Base-by-base conservation (phyloP, 2,888 invertebrate genomes). In the Apoda limacodes region DNA sequence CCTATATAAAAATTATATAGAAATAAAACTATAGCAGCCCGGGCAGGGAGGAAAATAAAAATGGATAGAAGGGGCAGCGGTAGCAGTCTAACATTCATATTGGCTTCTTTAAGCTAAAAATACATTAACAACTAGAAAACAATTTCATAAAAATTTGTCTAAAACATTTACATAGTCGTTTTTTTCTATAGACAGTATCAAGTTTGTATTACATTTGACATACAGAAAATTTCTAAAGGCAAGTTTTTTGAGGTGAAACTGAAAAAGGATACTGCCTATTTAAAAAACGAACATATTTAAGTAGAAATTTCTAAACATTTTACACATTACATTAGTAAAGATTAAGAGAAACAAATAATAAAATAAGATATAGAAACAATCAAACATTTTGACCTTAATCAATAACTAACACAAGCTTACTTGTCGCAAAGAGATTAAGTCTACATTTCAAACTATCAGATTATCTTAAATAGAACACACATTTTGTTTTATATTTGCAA, bases 61-160 rank as follows among this genome's bases (percentile, higher is more conserved):
- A 63, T 63, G 72, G 60, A 60, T 45, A 58, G 37, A 37, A 34
- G 45, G 72, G 71, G 69, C 67, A 69, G 78, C 76, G 60, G 53
- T 69, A 78, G 80, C 78, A 75, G 78, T 72, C 78, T 78, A 80
- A 76, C 74, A 76, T 75, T 74, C 76, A 76, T 63, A 72, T 74
- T 78, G 75, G 75, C 78, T 71, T 78, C 75, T 67, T 58, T 54
- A 80, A 78, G 80, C 80, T 78, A 75, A 78, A 78, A 76, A 78
- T 71, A 78, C 76, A 80, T 74, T 71, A 75, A 76, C 65, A 48
- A 55, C 78, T 80, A 78, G 60, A 69, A 69, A 70, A 59, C 58
- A 60, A 47, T 54, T 58, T 55, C 53, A 45, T 55, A 65, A 68
- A 65, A 68, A 56, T 61, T 56, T 50, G 45, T 64, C 72, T 75